These are phyloP conservation scores for Drosophila novamexicana DNA, from an alignment of 1,140 invertebrate species.

Conservation along the genomic window DNA sequence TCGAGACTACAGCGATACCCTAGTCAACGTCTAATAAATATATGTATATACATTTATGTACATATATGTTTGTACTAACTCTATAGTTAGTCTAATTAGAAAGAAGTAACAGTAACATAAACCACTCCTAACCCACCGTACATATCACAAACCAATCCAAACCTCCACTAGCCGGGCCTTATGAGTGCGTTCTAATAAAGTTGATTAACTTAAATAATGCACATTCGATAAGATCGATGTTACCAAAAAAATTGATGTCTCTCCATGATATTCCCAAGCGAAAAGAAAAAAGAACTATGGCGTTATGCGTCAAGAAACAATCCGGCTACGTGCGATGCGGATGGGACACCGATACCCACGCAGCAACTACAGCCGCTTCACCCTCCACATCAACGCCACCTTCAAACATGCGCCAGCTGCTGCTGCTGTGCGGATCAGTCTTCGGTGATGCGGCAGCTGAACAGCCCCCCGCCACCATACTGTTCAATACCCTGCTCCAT, in stretches of 20 bases:
- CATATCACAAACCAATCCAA: slow-evolving; percentile 35
- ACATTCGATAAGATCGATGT: slow-evolving; percentile 84
- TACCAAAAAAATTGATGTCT: slow-evolving; percentile 84
- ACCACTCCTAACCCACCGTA: slow-evolving; percentile 29
- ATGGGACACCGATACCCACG: slow-evolving; percentile 64
- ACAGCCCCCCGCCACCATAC: slow-evolving; percentile 71
- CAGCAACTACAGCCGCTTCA: slow-evolving; percentile 74
- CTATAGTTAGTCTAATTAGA: neutral
- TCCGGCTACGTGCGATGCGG: slow-evolving; percentile 78
- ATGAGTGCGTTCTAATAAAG: slow-evolving; percentile 62
- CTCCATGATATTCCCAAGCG: slow-evolving; percentile 84
- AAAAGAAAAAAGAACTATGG: slow-evolving; percentile 83
- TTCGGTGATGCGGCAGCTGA: slow-evolving; percentile 40
- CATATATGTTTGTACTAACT: slow-evolving; percentile 12
- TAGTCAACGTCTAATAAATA: slow-evolving; percentile 38
- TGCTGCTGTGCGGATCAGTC: slow-evolving; percentile 49
- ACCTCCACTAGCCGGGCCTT: slow-evolving; percentile 62
- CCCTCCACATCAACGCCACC: slow-evolving; percentile 76
- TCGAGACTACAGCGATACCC: slow-evolving; percentile 9
- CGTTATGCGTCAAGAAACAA: slow-evolving; percentile 83
- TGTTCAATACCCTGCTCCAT: slow-evolving; percentile 54
- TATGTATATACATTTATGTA: slow-evolving; percentile 4
- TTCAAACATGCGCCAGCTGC: slow-evolving; percentile 40
- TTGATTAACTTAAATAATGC: slow-evolving; percentile 83
- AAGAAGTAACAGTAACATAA: neutral